Base-by-base conservation (phyloP, 2,113 vertebrate species). In the Orycteropus afer region DNA sequence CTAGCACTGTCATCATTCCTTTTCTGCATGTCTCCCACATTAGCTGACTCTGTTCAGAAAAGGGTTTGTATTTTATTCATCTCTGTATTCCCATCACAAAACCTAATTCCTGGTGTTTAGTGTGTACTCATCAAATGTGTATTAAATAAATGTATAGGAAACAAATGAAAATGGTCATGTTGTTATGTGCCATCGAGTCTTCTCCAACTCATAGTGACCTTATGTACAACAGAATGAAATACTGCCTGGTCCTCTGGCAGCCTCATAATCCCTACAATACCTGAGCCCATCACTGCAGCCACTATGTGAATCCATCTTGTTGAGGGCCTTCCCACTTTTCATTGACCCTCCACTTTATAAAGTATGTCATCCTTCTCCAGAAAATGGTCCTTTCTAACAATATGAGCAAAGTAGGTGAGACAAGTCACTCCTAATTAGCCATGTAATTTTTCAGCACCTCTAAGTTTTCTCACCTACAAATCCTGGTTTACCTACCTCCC, bases 91-190 rank as follows among this genome's bases (percentile, higher is more conserved):
- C 47, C 40, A 27, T 37, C 18, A 90, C 40, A 81, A 45, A 91
- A 45, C 79, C 40, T 34, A 87, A 86, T 42, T 49, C 49, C 63
- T 74, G 69, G 55, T 29, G 57, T n/a, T 76, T 47, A 71, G 1
- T 59, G 49, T 9, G 42, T 73, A 10, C 7, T 89, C 79, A 93
- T 32, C 51, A 74, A 86, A 91, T 14, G 32, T 37, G 63, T 49
- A 80, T 1, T 74, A 42, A 84, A 53, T 23, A 85, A 80, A 82
- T 65, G 22, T 42, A 83, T 23, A 91, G 15, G 37, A 95, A 82
- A 87, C 18, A 86, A 92, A 79, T 14, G 32, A 79, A 80, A 93
- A 90, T 59, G n/a, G n/a, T n/a, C n/a, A n/a, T n/a, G n/a, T n/a
- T n/a, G n/a, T n/a, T n/a, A n/a, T n/a, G n/a, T n/a, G n/a, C n/a